Conservation (phyloP, 2,888 invertebrate species). For the Xestia rhomboidea region DNA sequence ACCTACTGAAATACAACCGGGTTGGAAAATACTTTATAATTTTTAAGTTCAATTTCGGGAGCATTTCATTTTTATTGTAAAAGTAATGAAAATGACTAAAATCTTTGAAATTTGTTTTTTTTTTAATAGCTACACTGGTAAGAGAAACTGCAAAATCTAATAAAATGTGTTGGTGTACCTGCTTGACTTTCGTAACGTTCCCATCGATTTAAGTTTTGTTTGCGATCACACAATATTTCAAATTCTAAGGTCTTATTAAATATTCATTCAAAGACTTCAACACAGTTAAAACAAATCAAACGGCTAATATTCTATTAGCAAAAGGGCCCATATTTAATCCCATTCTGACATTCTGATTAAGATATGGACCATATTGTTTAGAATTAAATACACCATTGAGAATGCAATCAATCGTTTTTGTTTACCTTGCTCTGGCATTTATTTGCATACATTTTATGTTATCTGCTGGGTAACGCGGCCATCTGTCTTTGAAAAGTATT, state of each 20-base stretch:
- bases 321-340: slow-evolving; percentile 57
- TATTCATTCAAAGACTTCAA: slow-evolving; percentile 31
- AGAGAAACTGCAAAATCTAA: no score
- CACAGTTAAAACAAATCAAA: slow-evolving; percentile 52
- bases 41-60: background rate
- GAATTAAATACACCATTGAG: slow-evolving; percentile 61
- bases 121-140: no score
- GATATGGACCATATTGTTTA: slow-evolving; percentile 67
- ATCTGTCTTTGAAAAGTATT: slow-evolving; percentile 53
- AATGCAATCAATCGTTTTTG: slow-evolving; percentile 67
- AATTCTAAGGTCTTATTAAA: slow-evolving; percentile 20
- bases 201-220: background rate
- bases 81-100: no score
- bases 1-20: background rate
- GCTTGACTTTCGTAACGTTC: background rate
- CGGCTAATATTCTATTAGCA: slow-evolving; percentile 53
- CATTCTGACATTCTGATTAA: slow-evolving; percentile 66
- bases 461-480: slow-evolving; percentile 49
- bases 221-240: background rate
- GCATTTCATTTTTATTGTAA: no score
- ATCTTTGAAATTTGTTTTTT: no score
- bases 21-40: background rate
- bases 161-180: background rate
- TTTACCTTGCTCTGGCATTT: slow-evolving; percentile 59
- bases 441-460: slow-evolving; percentile 67